Evolutionary conservation across 2,888 invertebrate species (phyloP).

Genomic region (Mythimna lalbum): DNA sequence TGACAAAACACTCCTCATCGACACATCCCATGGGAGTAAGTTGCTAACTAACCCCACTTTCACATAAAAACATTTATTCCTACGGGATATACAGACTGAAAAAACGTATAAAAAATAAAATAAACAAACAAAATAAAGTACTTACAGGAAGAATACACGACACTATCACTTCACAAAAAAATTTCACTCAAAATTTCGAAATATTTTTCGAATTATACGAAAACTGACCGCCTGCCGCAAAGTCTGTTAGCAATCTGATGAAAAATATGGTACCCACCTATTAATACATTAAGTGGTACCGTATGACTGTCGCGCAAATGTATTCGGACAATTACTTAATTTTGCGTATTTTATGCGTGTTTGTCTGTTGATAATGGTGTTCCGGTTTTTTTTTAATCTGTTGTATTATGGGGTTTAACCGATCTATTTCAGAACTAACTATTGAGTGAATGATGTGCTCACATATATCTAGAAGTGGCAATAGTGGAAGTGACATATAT

Average conservation of each 20-base stretch:
- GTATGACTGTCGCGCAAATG: constrained; percentile 35
- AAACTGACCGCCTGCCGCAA: constrained; percentile 50
- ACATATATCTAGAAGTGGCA: neutral
- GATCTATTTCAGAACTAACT: neutral
- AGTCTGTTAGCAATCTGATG: constrained; percentile 54
- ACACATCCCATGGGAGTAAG: neutral
- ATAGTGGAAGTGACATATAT: too few relatives aligned
- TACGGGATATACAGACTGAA: neutral
- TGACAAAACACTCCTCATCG: neutral
- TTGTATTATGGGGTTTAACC: constrained; percentile 1
- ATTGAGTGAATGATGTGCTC: neutral
- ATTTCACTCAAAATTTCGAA: constrained; percentile 11
- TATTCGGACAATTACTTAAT: constrained; percentile 36
- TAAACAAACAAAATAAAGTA: constrained; percentile 7
- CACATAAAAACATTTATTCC: neutral
- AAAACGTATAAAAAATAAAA: neutral
- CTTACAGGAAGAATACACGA: constrained; percentile 28
- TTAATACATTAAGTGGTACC: constrained; percentile 57
- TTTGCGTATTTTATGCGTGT: constrained; percentile 13
- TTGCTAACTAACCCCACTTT: neutral
- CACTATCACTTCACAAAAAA: constrained; percentile 20
- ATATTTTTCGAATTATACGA: constrained; percentile 22
- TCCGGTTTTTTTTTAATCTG: constrained; percentile 9
- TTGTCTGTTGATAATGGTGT: constrained; percentile 7
- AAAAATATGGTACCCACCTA: constrained; percentile 53